Evolutionary conservation across 2,113 vertebrate genomes (phyloP), one percentile per base, ranked within the genome.

Genomic region (Misgurnus mizolepis): DNA sequence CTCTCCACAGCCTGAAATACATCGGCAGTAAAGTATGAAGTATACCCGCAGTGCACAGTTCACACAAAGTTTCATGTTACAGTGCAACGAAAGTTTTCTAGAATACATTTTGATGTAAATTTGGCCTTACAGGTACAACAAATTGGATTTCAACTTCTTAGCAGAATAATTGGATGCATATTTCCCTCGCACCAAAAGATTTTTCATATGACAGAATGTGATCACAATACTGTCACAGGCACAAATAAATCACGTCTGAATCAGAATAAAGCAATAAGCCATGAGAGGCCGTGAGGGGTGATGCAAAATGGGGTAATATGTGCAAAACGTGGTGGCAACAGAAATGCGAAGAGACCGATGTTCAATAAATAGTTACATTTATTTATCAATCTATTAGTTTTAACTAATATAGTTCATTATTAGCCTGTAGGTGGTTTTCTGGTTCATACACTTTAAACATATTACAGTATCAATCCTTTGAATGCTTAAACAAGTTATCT

Each of bases 1-100:
- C 27, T 78, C 72, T 76, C 80, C 79, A 61, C 61, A 62, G 80
- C 70, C 79, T 67, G 50, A 82, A 85, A 83, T 76, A 83, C 73
- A 71, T 41, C 41, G 22, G 49, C 53, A 66, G 67, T 67, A 67
- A 41, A 64, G 41, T 62, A 41, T 49, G 17, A 72, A 45, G 67
- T 67, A 34, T 34, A 22, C 60, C 78, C 72, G 39, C 12, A 55
- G 18, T 12, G 71, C 50, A 15, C 18, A 14, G 61, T 53, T 80
- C 45, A 22, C 60, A 34, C 17, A 66, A 17, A 34, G 78, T 47
- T 40, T 74, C 12, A 7, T 14, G 55, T 74, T 45, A 73, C 39
- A 22, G 55, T n/a, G n/a, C n/a, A 73, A 27, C 22, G 1, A 8
- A 73, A 73, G 55, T 60, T 73, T 60, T 15, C 17, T 40, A 17